Conservation (phyloP, 2,113 vertebrate genomes). For the Ctenodactylus gundi region DNA sequence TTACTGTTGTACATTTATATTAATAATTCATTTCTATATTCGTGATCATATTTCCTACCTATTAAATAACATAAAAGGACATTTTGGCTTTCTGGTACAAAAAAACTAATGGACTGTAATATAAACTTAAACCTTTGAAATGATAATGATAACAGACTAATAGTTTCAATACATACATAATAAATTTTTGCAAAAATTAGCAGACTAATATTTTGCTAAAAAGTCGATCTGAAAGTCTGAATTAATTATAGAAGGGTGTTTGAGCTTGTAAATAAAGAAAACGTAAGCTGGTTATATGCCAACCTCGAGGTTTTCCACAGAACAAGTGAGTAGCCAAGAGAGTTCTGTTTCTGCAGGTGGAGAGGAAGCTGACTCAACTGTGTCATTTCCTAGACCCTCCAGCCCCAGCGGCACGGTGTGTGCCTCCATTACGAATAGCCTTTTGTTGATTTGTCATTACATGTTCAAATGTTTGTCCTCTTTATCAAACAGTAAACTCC, state of each 20-base stretch:
- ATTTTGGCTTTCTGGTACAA: neutral
- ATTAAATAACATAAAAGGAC: neutral
- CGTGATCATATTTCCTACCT: too few relatives aligned
- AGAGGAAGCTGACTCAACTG: neutral
- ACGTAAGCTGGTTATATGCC: too few relatives aligned
- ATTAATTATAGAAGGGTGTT: neutral
- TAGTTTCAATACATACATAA: neutral
- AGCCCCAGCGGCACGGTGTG: neutral
- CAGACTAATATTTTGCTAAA: conserved; percentile 19
- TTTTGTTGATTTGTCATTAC: neutral
- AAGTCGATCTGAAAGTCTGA: neutral
- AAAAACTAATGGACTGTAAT: neutral
- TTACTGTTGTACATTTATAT: too few relatives aligned
- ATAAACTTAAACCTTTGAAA: neutral
- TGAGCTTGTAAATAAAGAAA: neutral
- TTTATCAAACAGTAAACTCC: neutral
- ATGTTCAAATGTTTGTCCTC: neutral
- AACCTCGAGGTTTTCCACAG: neutral
- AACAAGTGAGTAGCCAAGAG: neutral
- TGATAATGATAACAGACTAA: neutral
- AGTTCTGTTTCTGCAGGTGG: neutral
- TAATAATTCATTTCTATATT: too few relatives aligned
- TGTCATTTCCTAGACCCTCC: neutral
- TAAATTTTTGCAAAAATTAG: neutral
- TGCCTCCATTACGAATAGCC: neutral